These are phyloP conservation scores for Oryzias javanicus DNA, from an alignment of 2,113 vertebrate species.

Conservation along the genomic window DNA sequence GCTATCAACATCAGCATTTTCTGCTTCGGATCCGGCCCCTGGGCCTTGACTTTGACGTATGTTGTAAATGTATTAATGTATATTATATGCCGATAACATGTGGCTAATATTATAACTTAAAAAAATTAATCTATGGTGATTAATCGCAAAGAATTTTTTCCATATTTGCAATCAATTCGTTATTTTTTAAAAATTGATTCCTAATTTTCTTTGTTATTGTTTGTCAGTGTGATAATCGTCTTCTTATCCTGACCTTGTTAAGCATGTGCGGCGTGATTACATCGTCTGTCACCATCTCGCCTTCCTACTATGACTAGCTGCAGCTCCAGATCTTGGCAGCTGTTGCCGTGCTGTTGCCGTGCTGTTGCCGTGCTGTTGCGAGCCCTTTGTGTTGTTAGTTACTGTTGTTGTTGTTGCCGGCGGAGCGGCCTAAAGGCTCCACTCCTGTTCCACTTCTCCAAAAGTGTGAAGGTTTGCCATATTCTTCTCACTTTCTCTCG, in stretches of 20 bases:
- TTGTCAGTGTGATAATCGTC: constrained; percentile 45
- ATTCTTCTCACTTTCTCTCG: constrained; percentile 17
- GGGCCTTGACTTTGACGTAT: no score
- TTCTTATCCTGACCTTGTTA: constrained; percentile 54
- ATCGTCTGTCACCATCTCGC: constrained; percentile 32
- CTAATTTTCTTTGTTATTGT: constrained; percentile 2
- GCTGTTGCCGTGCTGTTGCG: constrained; percentile 44
- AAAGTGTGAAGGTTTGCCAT: constrained; percentile 42
- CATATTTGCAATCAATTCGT: no score
- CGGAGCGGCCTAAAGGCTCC: constrained; percentile 43
- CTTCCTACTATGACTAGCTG: constrained; percentile 27
- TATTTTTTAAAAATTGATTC: no score
- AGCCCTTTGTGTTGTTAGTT: constrained; percentile 52
- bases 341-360: constrained; percentile 40
- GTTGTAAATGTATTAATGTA: no score
- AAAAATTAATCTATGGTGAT: no score
- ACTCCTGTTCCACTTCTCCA: constrained; percentile 30
- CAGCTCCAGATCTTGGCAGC: constrained; percentile 31
- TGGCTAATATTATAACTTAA: no score
- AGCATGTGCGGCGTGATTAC: constrained; percentile 41
- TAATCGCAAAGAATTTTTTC: no score
- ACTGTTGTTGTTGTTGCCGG: constrained; percentile 59
- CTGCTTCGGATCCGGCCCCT: no score
- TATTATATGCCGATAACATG: no score
- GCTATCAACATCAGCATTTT: no score